Evolutionary conservation across 2,888 invertebrate species (phyloP), one percentile per base, ranked within the genome.

Genomic region (Ochlodes sylvanus): DNA sequence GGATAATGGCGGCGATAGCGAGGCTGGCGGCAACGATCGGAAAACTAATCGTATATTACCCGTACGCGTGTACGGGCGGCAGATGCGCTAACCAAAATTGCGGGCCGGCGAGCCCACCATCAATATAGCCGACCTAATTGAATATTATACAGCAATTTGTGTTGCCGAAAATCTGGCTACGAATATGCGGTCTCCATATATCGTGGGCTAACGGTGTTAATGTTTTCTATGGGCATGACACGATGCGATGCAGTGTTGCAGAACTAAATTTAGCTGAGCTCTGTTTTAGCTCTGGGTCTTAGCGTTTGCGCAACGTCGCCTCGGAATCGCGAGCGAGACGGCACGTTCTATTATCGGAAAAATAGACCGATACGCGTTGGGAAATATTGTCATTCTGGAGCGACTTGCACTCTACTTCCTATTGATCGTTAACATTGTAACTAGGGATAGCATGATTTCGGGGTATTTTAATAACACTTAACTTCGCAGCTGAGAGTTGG

Each of bases 81-180:
- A 92, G 90, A 91, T 92, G 92, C 82, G 87, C 90, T 83, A 83
- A 92, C 92, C 92, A 82, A 92, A 87, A 92, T 88, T 89, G 92
- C 90, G 86, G 85, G 72, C 76, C 84, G 79, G 78, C 82, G 78
- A 76, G 77, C 78, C 70, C 71, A 73, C 89, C 86, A 91, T 92
- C 92, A 92, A 92, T 92, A 92, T 86, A 80, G 83, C 72, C 79
- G 86, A 83, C 87, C 91, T 92, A 92, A 92, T 92, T 92, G 92
- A 92, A 92, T 92, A 92, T 92, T 90, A 92, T 90, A 89, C 89
- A 85, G 84, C 91, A 89, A 92, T 92, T 91, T 92, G 90, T 87
- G 90, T 87, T 86, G 88, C 87, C 87, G 91, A 92, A 92, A 92
- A 92, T 90, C 92, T 90, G 92, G 91, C 90, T 82, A 84, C 75